Conservation (phyloP, 1,140 invertebrate genomes). For the Drosophila watanabei region DNA sequence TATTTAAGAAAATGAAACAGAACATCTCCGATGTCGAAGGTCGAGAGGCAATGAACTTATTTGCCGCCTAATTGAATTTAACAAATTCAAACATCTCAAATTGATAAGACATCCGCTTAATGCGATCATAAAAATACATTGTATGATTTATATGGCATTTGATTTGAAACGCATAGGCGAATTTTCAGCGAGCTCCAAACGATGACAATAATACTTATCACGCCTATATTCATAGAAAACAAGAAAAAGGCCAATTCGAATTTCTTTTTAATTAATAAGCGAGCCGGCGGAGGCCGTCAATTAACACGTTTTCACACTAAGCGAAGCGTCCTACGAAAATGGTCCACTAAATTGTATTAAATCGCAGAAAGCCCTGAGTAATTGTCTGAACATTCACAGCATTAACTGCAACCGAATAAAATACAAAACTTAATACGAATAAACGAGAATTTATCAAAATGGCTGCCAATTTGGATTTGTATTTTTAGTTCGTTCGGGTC, state of each 20-base stretch:
- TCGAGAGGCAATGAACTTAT: constrained; percentile 77
- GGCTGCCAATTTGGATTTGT: constrained; percentile 40
- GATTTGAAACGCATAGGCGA: constrained; percentile 31
- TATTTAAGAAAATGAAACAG: constrained; percentile 18
- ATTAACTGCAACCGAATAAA: constrained; percentile 49
- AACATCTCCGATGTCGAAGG: constrained; percentile 56
- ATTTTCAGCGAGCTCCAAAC: constrained; percentile 44
- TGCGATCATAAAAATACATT: constrained; percentile 58
- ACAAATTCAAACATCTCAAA: constrained; percentile 72
- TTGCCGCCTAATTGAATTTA: constrained; percentile 80
- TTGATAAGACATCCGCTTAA: constrained; percentile 59
- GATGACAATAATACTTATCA: constrained; percentile 58
- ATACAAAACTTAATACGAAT: constrained; percentile 39
- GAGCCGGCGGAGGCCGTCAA: constrained; percentile 31
- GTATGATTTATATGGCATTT: constrained; percentile 64
- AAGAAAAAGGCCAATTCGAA: constrained; percentile 28
- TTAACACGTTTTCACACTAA: constrained; percentile 73
- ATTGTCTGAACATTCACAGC: constrained; percentile 39
- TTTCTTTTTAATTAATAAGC: constrained; percentile 33
- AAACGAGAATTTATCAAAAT: constrained; percentile 59
- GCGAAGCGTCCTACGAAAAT: constrained; percentile 58
- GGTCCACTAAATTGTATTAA: constrained; percentile 52
- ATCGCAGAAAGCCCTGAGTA: constrained; percentile 40
- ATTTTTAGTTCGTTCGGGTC: constrained; percentile 30
- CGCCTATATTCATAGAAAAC: constrained; percentile 22